Conservation (phyloP, 1,140 invertebrate genomes). For the Eumeta japonica region DNA sequence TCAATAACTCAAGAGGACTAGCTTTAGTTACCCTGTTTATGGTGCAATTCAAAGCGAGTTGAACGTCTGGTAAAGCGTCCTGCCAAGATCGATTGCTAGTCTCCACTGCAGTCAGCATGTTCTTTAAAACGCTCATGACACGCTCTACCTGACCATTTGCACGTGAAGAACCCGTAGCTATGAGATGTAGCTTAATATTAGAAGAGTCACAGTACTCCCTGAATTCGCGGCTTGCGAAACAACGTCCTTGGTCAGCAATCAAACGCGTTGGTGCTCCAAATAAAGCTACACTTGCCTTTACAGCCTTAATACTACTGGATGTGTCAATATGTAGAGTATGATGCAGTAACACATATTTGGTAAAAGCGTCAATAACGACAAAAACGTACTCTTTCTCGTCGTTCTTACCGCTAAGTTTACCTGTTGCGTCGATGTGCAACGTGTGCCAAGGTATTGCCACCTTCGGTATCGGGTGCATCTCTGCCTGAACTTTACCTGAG, state of each 20-base stretch:
- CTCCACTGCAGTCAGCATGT: conserved; percentile 12
- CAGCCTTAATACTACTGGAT: conserved; percentile 10
- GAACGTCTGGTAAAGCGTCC: conserved; percentile 12
- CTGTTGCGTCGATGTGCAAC: conserved; percentile 13
- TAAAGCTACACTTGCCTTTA: conserved; percentile 17
- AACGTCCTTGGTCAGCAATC: conserved; percentile 18
- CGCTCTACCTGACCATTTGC: conserved; percentile 23
- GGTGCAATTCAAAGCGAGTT: conserved; percentile 21
- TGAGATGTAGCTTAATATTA: conserved; percentile 15
- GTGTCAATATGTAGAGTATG: conserved; percentile 18
- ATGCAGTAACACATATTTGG: too few relatives aligned
- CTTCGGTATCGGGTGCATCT: conserved; percentile 26
- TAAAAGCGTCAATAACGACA: conserved; percentile 33
- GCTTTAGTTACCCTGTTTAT: conserved; percentile 11
- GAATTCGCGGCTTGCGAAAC: too few relatives aligned
- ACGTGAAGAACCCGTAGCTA: conserved; percentile 17
- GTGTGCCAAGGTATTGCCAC: conserved; percentile 20
- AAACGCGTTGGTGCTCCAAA: conserved; percentile 23
- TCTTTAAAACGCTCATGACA: conserved; percentile 17
- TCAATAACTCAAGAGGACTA: conserved; percentile 10
- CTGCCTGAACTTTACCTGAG: conserved; percentile 19
- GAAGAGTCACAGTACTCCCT: conserved; percentile 14
- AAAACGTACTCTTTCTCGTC: conserved; percentile 21
- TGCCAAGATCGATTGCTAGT: conserved; percentile 17
- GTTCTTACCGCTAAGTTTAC: conserved; percentile 22